phyloP scores from a whole-genome alignment of 2,113 vertebrate genomes.

The Benitochromis conjunctus region DNA sequence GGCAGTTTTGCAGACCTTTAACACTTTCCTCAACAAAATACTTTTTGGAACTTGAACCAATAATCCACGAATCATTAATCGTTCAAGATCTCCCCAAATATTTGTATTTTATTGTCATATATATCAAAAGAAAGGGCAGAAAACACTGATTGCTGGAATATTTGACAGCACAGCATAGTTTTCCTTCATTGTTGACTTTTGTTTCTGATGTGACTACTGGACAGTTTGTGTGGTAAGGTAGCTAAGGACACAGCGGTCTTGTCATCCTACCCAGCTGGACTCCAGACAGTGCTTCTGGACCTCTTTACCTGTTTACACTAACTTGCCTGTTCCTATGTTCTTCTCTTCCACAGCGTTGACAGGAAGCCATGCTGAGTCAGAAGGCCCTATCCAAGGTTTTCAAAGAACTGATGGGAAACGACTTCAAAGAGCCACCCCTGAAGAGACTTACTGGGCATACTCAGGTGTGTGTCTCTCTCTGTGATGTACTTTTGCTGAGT shows the following conservation, averaged over 20 bases:
- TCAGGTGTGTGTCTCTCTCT: conserved; percentile 75
- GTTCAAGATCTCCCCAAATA: background rate
- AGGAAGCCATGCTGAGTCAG: conserved; percentile 77
- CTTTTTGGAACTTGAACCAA: background rate
- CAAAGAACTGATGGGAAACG: conserved; percentile 74
- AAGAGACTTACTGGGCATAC: conserved; percentile 94
- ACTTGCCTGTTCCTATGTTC: conserved; percentile 20
- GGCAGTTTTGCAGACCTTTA: background rate
- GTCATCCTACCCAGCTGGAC: conserved; percentile 24
- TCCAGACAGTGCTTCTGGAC: background rate
- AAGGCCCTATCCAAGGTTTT: conserved; percentile 14
- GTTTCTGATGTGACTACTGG: background rate
- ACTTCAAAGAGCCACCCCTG: conserved; percentile 76
- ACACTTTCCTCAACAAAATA: background rate
- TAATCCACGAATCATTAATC: background rate
- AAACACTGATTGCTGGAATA: background rate
- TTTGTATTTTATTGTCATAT: background rate
- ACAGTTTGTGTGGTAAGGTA: conserved; percentile 3
- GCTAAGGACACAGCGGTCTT: conserved; percentile 31
- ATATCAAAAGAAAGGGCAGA: background rate
- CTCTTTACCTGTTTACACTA: conserved; percentile 11
- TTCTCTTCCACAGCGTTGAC: conserved; percentile 76
- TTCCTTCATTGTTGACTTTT: conserved; percentile 19
- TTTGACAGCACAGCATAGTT: background rate
- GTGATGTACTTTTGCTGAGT: conserved; percentile 26